These are phyloP conservation scores for Muntiacus reevesi DNA, from an alignment of 2,113 vertebrate species.

Conservation along the genomic window DNA sequence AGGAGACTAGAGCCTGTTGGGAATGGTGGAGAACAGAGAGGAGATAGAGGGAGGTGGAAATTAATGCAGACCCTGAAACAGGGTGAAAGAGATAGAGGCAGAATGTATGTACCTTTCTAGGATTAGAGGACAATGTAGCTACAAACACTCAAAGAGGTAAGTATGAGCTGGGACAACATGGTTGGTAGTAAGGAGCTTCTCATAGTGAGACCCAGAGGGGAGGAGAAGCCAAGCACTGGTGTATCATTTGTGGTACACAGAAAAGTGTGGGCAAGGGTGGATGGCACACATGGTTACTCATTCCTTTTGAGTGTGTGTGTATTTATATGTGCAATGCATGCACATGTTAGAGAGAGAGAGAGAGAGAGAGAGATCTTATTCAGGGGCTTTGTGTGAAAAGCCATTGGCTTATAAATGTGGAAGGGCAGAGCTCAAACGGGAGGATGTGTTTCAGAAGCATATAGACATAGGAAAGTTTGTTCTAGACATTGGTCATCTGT, in stretches of 20 bases:
- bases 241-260: neutral
- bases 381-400: neutral
- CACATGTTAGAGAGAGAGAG: neutral
- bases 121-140: neutral
- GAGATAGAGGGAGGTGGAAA: neutral
- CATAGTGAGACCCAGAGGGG: neutral
- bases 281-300: neutral
- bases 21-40: neutral
- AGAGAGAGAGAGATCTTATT: neutral
- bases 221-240: neutral
- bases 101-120: neutral
- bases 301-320: neutral
- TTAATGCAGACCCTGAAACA: neutral
- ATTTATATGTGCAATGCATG: neutral
- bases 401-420: neutral
- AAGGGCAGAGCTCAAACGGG: neutral
- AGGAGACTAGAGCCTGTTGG: neutral
- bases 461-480: neutral
- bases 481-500: neutral
- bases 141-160: neutral
- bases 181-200: neutral
- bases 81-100: neutral
- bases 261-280: neutral
- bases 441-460: neutral
- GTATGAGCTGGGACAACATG: neutral